A percentile compares a stretch with the other conserved stretches of the same genome.
Evolutionary conservation across 2,888 invertebrate species (phyloP).

Genomic region (Plagiodera versicolora): DNA sequence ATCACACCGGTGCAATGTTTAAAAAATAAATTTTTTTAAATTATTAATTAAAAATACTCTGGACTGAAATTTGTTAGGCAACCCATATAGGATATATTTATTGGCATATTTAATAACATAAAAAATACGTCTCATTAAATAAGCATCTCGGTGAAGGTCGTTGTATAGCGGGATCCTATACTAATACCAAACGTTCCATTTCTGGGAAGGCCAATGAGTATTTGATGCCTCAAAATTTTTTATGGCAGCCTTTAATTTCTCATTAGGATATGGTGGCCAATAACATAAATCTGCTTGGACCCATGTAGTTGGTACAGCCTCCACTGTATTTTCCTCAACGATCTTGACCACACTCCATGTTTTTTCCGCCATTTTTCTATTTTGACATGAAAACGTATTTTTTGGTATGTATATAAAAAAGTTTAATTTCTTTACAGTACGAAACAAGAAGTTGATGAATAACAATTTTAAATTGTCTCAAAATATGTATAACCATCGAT

Average conservation of each 20-base stretch:
- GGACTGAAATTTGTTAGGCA: slow-evolving; percentile 14
- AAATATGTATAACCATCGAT: too few species aligned
- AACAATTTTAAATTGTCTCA: too few species aligned
- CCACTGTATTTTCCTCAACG: too few species aligned
- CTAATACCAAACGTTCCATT: slow-evolving; percentile 7
- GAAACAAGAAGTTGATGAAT: too few species aligned
- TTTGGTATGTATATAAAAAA: too few species aligned
- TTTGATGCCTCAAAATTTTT: too few species aligned
- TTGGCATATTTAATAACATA: slow-evolving; percentile 11
- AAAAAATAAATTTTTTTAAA: slow-evolving; percentile 8
- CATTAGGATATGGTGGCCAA: too few species aligned
- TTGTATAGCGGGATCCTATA: slow-evolving; percentile 12
- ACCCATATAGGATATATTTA: slow-evolving; percentile 15
- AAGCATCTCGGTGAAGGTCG: slow-evolving; percentile 15
- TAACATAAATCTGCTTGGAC: too few species aligned
- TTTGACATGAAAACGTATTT: neutral
- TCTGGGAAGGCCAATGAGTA: slow-evolving; percentile 2
- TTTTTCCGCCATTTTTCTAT: neutral
- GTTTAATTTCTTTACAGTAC: too few species aligned
- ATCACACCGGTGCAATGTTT: neutral
- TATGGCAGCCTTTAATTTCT: too few species aligned
- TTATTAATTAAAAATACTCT: slow-evolving; percentile 2
- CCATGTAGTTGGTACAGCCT: too few species aligned
- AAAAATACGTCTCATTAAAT: slow-evolving; percentile 9
- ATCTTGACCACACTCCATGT: too few species aligned